phyloP scores from a whole-genome alignment of 2,113 vertebrate species.

The Mastomys natalensis region DNA sequence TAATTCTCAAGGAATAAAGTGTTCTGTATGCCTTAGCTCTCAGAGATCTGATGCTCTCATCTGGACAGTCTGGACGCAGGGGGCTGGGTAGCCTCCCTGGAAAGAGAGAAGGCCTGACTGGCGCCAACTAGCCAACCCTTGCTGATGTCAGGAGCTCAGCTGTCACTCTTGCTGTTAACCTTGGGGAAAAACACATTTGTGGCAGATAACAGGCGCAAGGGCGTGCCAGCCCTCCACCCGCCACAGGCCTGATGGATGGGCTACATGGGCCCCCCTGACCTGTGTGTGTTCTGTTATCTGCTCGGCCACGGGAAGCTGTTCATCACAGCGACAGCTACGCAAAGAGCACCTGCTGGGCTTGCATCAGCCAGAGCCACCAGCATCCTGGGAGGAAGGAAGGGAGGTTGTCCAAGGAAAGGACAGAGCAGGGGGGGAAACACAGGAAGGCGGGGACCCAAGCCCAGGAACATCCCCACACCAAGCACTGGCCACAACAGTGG shows the following conservation, averaged over 20 bases:
- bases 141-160: constrained; percentile 78
- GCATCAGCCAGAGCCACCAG: constrained; percentile 19
- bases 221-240: constrained; percentile 79
- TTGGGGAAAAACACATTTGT: constrained; percentile 87
- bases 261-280: constrained; percentile 88
- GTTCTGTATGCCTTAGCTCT: not conserved
- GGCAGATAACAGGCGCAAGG: constrained; percentile 83
- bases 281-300: constrained; percentile 89
- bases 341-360: constrained; percentile 72
- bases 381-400: not conserved
- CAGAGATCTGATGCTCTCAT: not conserved
- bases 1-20: not conserved
- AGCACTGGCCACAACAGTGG: not conserved
- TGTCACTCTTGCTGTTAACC: constrained; percentile 88
- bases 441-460: not conserved
- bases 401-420: not conserved
- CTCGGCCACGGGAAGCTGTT: constrained; percentile 85
- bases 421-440: not conserved
- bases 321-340: constrained; percentile 86
- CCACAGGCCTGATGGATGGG: constrained; percentile 88
- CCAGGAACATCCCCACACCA: not conserved
- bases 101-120: not conserved
- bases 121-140: not conserved
- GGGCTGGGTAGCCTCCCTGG: not conserved
- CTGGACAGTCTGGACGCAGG: not conserved